Evolutionary conservation across 2,888 invertebrate genomes (phyloP).

Genomic region (Patella depressa): DNA sequence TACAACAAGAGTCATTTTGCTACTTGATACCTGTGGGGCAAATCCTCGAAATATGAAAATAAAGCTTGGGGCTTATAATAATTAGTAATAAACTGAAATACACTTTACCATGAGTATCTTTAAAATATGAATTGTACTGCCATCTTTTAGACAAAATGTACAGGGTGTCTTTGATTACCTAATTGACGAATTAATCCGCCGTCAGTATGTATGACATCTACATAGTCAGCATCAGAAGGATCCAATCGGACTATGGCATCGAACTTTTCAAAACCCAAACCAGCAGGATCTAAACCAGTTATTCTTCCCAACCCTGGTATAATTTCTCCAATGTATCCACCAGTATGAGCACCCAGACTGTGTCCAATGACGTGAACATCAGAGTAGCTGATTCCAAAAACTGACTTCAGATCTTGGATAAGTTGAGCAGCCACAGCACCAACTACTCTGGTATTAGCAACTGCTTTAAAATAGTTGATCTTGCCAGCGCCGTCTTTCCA

Average conservation of each 20-base stretch:
- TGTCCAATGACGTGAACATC: conserved; percentile 10
- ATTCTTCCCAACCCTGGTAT: not conserved
- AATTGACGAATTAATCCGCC: conserved; percentile 60
- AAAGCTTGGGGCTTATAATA: too few relatives aligned
- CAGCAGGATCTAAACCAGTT: conserved; percentile 82
- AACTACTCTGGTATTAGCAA: conserved; percentile 31
- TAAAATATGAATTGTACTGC: too few relatives aligned
- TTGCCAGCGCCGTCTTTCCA: conserved; percentile 26
- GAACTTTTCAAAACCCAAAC: conserved; percentile 90
- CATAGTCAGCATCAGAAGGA: conserved; percentile 85
- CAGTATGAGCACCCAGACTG: conserved; percentile 11
- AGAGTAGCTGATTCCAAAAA: not conserved
- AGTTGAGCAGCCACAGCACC: conserved; percentile 29
- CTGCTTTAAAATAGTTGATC: conserved; percentile 33
- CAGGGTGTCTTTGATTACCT: not conserved
- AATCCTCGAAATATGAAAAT: too few relatives aligned
- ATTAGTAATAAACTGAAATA: not conserved
- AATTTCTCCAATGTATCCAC: not conserved
- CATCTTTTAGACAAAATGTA: too few relatives aligned
- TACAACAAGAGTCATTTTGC: too few relatives aligned
- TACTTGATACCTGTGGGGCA: too few relatives aligned
- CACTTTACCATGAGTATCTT: not conserved
- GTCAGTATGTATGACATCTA: conserved; percentile 91
- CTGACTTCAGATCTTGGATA: conserved; percentile 15
- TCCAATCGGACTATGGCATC: conserved; percentile 84